Evolutionary conservation across 2,113 vertebrate genomes (phyloP).

Genomic region (Ptychochromis oligacanthus): DNA sequence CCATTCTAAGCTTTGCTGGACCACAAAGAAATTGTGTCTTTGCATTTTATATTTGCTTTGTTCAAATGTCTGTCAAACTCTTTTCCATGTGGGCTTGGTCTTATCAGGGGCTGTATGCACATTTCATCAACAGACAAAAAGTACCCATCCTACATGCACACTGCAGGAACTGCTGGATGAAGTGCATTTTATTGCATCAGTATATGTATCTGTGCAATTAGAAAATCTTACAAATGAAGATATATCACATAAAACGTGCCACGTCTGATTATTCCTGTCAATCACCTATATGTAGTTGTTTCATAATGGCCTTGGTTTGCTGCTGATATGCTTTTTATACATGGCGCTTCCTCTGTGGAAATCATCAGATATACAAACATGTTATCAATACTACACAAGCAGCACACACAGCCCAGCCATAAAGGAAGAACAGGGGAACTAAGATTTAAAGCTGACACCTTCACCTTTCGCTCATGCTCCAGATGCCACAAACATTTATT

Average conservation of each 20-base stretch:
- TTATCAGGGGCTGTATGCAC: conserved; percentile 64
- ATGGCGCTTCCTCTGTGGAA: conserved; percentile 4
- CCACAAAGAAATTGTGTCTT: conserved; percentile 75
- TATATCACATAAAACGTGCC: not conserved
- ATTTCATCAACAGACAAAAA: conserved; percentile 64
- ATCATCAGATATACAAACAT: conserved; percentile 23
- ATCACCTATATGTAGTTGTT: not conserved
- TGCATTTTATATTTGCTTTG: conserved; percentile 80
- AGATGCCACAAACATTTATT: not conserved
- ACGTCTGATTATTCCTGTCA: not conserved
- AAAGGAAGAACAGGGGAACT: conserved; percentile 38
- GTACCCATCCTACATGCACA: not conserved
- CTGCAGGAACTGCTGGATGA: not conserved
- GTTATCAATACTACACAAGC: conserved; percentile 48
- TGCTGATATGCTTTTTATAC: conserved; percentile 14
- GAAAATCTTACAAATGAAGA: not conserved
- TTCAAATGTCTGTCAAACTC: conserved; percentile 55
- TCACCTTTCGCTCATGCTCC: not conserved
- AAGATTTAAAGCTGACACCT: conserved; percentile 17
- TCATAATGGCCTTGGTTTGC: conserved; percentile 7
- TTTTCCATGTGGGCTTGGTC: conserved; percentile 50
- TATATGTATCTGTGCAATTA: not conserved
- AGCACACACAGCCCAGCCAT: not conserved
- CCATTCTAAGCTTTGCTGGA: conserved; percentile 60
- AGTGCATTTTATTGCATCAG: not conserved